Percentiles rank a stretch among this genome's conserved stretches.
These are phyloP conservation scores for Ferdinandea cuprea DNA, from an alignment of 2,888 invertebrate genomes.

Conservation along the genomic window DNA sequence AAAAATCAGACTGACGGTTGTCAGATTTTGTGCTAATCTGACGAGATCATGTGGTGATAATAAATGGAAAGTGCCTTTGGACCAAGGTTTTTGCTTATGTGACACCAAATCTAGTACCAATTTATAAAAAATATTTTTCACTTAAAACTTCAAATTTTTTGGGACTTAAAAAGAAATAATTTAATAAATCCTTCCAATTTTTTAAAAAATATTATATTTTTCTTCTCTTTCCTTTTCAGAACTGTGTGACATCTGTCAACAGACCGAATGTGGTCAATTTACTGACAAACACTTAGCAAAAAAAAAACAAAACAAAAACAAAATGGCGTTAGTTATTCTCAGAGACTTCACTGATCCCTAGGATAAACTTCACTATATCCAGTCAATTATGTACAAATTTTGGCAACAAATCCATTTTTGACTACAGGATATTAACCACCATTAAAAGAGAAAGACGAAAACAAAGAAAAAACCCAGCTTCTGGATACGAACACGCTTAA, in stretches of 20 bases:
- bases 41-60: too few species aligned
- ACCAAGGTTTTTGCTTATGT: too few species aligned
- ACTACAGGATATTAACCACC: conserved; percentile 12
- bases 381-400: conserved; percentile 65
- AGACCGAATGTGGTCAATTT: conserved; percentile 34
- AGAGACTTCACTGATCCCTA: conserved; percentile 62
- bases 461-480: conserved; percentile 1
- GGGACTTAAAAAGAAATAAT: too few species aligned
- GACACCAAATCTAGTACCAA: too few species aligned
- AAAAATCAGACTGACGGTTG: too few species aligned
- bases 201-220: too few species aligned
- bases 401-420: conserved; percentile 35
- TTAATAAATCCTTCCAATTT: too few species aligned
- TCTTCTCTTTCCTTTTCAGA: conserved; percentile 40
- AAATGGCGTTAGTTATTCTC: conserved; percentile 57
- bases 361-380: conserved; percentile 39
- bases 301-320: conserved; percentile 3
- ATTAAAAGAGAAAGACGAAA: conserved; percentile 2
- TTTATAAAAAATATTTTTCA: too few species aligned
- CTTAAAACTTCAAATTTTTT: too few species aligned
- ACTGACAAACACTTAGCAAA: conserved; percentile 21
- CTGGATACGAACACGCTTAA: conserved; percentile 31
- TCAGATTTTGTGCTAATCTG: too few species aligned
- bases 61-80: too few species aligned
- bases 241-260: conserved; percentile 15